phyloP scores from a whole-genome alignment of 2,888 invertebrate genomes.

The Dusona sp. region DNA sequence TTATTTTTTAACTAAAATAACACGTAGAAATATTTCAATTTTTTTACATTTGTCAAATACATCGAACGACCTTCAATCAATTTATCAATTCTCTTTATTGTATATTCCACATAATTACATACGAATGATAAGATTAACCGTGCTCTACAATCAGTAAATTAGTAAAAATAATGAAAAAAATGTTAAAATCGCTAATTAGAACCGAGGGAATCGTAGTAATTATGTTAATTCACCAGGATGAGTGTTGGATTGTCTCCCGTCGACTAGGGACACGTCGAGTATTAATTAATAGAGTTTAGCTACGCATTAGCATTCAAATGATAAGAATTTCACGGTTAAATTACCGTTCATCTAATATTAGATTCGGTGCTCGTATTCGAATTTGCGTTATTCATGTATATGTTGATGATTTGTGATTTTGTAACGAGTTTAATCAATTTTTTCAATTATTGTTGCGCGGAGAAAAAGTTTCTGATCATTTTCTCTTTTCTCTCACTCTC shows the following conservation, averaged over 20 bases:
- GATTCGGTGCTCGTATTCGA: background rate
- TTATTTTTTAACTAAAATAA: no score
- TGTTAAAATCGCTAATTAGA: background rate
- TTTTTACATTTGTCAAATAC: background rate
- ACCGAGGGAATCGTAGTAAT: background rate
- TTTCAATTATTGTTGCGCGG: background rate
- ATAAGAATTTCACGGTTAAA: conserved; percentile 1
- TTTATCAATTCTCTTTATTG: background rate
- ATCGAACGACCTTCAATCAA: no score
- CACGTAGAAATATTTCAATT: background rate
- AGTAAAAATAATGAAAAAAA: background rate
- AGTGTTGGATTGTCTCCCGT: background rate
- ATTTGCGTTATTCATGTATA: background rate
- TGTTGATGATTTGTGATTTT: background rate
- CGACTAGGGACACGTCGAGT: background rate
- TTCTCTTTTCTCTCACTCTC: background rate
- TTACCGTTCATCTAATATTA: background rate
- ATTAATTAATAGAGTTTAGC: conserved; percentile 5
- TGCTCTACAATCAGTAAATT: background rate
- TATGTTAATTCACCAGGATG: background rate
- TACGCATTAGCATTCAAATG: background rate
- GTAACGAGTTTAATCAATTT: background rate
- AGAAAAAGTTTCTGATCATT: background rate
- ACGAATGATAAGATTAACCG: no score
- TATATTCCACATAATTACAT: background rate